Evolutionary conservation across 1,140 invertebrate species (phyloP).

Genomic region (Neoseiulus cucumeris): DNA sequence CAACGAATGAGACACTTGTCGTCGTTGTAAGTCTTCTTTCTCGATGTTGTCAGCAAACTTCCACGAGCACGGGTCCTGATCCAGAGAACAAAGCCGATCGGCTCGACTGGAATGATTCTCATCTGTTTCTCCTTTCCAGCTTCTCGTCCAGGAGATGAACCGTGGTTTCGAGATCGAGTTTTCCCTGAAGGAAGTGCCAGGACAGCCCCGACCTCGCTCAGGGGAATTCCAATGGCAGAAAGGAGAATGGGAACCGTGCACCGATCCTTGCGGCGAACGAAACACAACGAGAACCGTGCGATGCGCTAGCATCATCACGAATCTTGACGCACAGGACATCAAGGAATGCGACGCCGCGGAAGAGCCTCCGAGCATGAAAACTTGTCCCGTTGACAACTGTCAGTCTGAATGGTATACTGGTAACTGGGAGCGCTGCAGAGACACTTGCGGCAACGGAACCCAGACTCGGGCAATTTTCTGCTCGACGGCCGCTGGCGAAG

Average conservation of each 20-base stretch:
- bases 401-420: not conserved
- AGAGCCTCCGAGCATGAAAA: not conserved
- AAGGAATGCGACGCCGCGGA: not conserved
- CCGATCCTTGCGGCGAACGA: constrained; percentile 66
- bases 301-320: constrained; percentile 6
- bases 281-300: constrained; percentile 18
- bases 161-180: constrained; percentile 76
- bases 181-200: constrained; percentile 53
- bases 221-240: constrained; percentile 57
- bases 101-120: no score
- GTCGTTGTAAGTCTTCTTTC: constrained; percentile 45
- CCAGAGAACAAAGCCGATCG: no score
- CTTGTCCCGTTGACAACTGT: not conserved
- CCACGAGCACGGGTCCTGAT: no score
- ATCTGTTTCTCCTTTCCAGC: constrained; percentile 32
- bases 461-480: constrained; percentile 27
- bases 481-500: constrained; percentile 22
- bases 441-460: constrained; percentile 58
- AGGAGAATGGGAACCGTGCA: constrained; percentile 57
- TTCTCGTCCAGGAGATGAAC: constrained; percentile 63
- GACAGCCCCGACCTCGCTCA: constrained; percentile 32
- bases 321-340: not conserved
- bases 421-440: constrained; percentile 46
- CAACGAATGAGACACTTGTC: constrained; percentile 63
- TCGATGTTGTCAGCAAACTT: not conserved